phyloP scores from a whole-genome alignment of 2,113 vertebrate genomes.

The Alaudala cheleensis region DNA sequence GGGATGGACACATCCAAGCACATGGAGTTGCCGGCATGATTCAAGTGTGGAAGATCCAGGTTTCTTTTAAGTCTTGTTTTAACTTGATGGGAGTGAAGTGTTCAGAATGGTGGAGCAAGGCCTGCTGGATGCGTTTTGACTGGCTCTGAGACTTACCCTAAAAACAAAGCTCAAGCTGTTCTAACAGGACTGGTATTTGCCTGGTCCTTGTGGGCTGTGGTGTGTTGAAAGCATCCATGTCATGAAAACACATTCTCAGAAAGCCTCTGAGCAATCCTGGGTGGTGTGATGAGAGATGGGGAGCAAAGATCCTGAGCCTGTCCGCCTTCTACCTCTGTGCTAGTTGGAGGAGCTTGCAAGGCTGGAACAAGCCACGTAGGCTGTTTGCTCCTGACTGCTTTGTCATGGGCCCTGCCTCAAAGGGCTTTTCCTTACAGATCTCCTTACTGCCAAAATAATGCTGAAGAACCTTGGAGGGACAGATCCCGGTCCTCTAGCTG shows the following conservation, averaged over 20 bases:
- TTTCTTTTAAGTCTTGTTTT: constrained; percentile 31
- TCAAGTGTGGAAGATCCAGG: not conserved
- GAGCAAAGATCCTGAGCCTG: not conserved
- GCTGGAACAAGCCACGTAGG: not conserved
- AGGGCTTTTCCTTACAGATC: constrained; percentile 14
- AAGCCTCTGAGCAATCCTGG: not conserved
- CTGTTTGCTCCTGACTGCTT: not conserved
- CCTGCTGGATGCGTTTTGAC: not conserved
- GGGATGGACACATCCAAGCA: not conserved
- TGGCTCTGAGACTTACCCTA: not conserved
- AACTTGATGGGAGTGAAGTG: not conserved
- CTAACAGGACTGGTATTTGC: not conserved
- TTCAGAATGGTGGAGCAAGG: not conserved
- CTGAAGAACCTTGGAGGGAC: not conserved
- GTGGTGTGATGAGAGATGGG: not conserved
- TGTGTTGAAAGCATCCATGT: not conserved
- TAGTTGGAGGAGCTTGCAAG: not conserved
- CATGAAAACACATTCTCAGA: rapidly evolving
- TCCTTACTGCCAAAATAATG: not conserved
- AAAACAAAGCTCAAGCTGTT: not conserved
- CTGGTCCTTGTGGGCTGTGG: not conserved
- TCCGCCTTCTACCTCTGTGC: not conserved
- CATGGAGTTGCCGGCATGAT: not conserved
- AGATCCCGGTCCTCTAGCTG: not conserved
- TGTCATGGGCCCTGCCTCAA: not conserved